Percentiles rank a stretch among this genome's conserved stretches.
phyloP scores from a whole-genome alignment of 2,888 invertebrate genomes.

The Ochropleura plecta region DNA sequence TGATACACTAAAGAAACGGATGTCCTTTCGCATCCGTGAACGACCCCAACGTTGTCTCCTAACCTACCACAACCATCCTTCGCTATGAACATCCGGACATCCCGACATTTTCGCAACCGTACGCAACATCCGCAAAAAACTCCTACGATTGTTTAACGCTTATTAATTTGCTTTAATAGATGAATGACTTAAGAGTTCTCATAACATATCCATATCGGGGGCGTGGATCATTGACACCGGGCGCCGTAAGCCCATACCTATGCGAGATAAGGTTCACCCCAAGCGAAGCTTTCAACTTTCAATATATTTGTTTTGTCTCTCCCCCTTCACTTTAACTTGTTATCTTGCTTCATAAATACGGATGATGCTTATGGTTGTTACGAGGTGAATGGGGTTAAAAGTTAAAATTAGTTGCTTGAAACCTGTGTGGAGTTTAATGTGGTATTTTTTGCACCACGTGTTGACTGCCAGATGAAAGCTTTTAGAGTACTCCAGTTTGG shows the following conservation, averaged over 20 bases:
- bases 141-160: constrained; percentile 30
- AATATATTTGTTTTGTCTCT: constrained; percentile 67
- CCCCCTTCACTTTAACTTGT: constrained; percentile 55
- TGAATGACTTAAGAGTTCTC: constrained; percentile 46
- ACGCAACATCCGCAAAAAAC: constrained; percentile 8
- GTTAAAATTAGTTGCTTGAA: constrained; percentile 28
- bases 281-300: constrained; percentile 67
- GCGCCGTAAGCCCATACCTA: constrained; percentile 77
- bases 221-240: constrained; percentile 79
- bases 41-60: constrained; percentile 13
- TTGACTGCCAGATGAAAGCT: constrained; percentile 2
- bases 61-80: constrained; percentile 49
- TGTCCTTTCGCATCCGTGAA: constrained; percentile 1
- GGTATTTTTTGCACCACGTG: constrained; percentile 1
- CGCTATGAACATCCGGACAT: neutral
- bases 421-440: constrained; percentile 4
- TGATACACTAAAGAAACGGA: neutral
- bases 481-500: neutral
- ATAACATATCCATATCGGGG: constrained; percentile 63
- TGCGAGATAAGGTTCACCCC: constrained; percentile 75
- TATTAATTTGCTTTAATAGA: constrained; percentile 27
- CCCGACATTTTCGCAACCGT: constrained; percentile 19
- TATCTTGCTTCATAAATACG: constrained; percentile 62
- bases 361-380: constrained; percentile 32
- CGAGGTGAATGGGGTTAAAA: constrained; percentile 46